Evolutionary conservation across 2,888 invertebrate species (phyloP), one percentile per base, ranked within the genome.

Genomic region (Eueremaeus valkanovi): DNA sequence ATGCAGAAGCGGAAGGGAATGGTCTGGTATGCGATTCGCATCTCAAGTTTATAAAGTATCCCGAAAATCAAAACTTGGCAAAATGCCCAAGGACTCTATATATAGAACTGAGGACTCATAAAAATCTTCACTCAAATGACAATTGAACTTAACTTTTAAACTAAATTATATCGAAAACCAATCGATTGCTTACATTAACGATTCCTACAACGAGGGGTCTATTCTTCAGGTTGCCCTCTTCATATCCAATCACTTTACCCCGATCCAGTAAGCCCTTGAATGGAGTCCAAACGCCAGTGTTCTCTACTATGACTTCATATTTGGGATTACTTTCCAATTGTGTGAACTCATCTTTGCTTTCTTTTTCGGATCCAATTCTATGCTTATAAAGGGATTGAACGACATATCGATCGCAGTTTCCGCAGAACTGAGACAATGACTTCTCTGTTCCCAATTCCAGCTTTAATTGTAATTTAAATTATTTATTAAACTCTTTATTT

Each of bases 241-340:
- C 33, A 21, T 36, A 8, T 1, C 13, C n/a, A 13, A 11, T 18
- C 3, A 66, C n/a, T 9, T 33, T 36, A n/a, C 21, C 33, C 31
- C 73, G 36, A 0, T 42, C 8, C 0, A 77, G 18, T 8, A 78
- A 24, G 16, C 79, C 79, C 42, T 75, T 75, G 27, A 78, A 78
- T 36, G 78, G 76, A 3, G 55, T 61, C 79, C 79, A 79, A 18
- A 73, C 58, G 0, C 77, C 79, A n/a, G 76, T 68, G 8, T 75
- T 72, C 31, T 78, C 77, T 51, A 75, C 76, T 24, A 77, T 76
- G 21, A 76, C 73, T 33, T 76, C 27, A 27, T 72, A 70, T 2
- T 76, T n/a, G 11, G 76, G 72, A 3, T 21, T 42, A 3, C 51
- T 16, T 3, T 61, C 24, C 24, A 75, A 21, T 27, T 70, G 70